Base-by-base conservation (phyloP, 64 coral and sea anemone genomes). In the Actinia equina region DNA sequence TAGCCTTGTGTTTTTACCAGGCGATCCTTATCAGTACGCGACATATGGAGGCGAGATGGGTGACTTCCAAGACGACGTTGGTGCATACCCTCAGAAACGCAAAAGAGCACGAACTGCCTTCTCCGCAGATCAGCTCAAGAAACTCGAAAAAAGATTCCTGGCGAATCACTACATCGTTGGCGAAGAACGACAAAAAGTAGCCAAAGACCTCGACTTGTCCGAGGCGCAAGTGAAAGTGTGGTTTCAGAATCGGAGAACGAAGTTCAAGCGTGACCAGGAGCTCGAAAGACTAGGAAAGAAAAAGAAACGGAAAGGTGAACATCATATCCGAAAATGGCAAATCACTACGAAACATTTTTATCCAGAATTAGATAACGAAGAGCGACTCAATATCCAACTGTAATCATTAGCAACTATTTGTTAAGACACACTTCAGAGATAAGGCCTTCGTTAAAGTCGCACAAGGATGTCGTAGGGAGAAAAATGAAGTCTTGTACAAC, bases 161-260 rank as follows among this genome's bases (percentile, higher is more conserved):
- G 93, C 93, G 4, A 99, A 99, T 81, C 97, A 99, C 78, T 99
- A 99, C 78, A 95, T 99, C 11, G 97, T 99, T 52, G 97, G 97
- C 30, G 97, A 95, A 88, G 97, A 99, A 46, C 61, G 97, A 43
- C 97, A 99, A 80, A 99, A 95, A 93, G 91, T 99, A 60, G 97
- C 97, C 41, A 95, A 90, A 25, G 97, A 95, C 42, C 80, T 99
- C 0, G 97, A 99, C 77, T 87, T 99, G 44, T 99, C 97, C 13
- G 97, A 99, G 83, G 97, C 97, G 12, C 97, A 99, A 44, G 97
- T 99, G 2, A 99, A 99, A 92, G 97, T 99, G 19, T 99, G 97
- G 97, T 99, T 99, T 88, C 97, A 99, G 85, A 99, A 99, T 79
- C 54, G 97, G 63, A 95, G 97, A 80, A 99, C 94, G 43, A 99